Base-by-base conservation (phyloP, 1,140 invertebrate species). In the Panagrolaimus sp. region DNA sequence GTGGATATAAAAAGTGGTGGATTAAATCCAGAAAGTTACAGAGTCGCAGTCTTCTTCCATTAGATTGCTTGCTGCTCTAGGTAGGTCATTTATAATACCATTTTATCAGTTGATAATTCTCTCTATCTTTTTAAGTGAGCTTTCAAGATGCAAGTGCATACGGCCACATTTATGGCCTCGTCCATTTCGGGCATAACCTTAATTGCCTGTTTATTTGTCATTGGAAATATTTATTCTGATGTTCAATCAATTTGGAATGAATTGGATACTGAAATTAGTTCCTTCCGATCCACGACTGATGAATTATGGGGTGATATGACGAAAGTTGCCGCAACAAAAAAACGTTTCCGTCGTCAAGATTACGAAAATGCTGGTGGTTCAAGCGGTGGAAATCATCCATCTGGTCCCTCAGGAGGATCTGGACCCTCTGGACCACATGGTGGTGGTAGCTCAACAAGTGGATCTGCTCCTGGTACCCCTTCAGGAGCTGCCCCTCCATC, bases 81-180 rank as follows among this genome's bases (percentile, higher is more conserved):
- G n/a, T n/a, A n/a, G n/a, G n/a, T n/a, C n/a, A n/a, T n/a, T n/a
- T n/a, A n/a, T n/a, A n/a, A n/a, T n/a, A n/a, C n/a, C n/a, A n/a
- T n/a, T n/a, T n/a, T n/a, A n/a, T n/a, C n/a, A n/a, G n/a, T n/a
- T n/a, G n/a, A n/a, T n/a, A n/a, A n/a, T n/a, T n/a, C n/a, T n/a
- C n/a, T n/a, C n/a, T n/a, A n/a, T n/a, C n/a, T n/a, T n/a, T n/a
- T n/a, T n/a, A n/a, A n/a, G n/a, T n/a, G n/a, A n/a, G n/a, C n/a
- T 52, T 52, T 52, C 48, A 52, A 24, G 17, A 81, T 81, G 80
- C 80, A 81, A 66, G 70, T 81, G 38, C 73, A 83, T 69, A 83
- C 80, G 38, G 79, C 76, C 58, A 81, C 82, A 21, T 82, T 83
- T 38, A 52, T 81, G 63, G 80, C 80, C 15, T 84, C 82, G 26